Evolutionary conservation across 2,888 invertebrate genomes (phyloP).

Genomic region (Drosophila imparisetae): DNA sequence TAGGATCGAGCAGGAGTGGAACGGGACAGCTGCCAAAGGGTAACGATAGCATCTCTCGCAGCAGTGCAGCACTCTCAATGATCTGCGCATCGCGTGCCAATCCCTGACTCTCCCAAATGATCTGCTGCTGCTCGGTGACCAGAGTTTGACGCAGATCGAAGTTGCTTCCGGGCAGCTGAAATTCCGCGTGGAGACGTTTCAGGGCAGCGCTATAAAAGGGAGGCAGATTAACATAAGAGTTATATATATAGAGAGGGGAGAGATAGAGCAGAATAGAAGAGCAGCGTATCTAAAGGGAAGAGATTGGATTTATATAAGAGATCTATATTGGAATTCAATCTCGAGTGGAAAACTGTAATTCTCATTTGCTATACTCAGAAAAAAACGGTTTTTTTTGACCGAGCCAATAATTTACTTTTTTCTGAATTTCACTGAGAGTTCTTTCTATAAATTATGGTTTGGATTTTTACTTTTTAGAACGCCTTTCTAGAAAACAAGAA

Average conservation of each 20-base stretch:
- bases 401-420: too few species aligned
- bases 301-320: not conserved
- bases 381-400: too few species aligned
- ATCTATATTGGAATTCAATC: not conserved
- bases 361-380: too few species aligned
- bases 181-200: constrained; percentile 68
- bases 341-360: too few species aligned
- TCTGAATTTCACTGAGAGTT: too few species aligned
- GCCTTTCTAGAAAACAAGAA: too few species aligned
- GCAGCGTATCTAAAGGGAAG: not conserved
- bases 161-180: constrained; percentile 62
- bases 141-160: constrained; percentile 79
- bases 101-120: constrained; percentile 86
- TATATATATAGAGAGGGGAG: not conserved
- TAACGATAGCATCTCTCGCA: constrained; percentile 81
- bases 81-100: constrained; percentile 84
- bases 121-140: constrained; percentile 84
- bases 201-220: constrained; percentile 55
- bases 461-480: too few species aligned
- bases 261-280: not conserved
- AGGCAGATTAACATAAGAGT: not conserved
- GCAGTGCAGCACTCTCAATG: constrained; percentile 83
- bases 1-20: constrained; percentile 95
- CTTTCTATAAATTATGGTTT: too few species aligned
- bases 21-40: constrained; percentile 85